Base-by-base conservation (phyloP, 2,113 vertebrate species). In the Cichladusa arquata region DNA sequence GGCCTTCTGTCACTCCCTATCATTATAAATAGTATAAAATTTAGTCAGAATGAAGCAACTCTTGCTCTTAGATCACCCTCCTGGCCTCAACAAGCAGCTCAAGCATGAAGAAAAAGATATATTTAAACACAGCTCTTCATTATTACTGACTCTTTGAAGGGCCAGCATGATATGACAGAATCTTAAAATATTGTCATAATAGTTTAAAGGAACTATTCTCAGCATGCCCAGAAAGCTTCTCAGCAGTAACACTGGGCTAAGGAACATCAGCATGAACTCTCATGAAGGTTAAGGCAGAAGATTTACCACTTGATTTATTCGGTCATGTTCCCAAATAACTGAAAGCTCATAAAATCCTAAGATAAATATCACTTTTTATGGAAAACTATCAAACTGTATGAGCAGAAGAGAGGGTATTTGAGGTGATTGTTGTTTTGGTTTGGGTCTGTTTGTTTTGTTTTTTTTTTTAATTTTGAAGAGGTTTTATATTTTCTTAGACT, bases 281-380 rank as follows among this genome's bases (percentile, higher is more conserved):
- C 33, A 66, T 33, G 67, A 80, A 93, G 44, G 48, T 28, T 77
- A 47, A 88, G 29, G 33, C 66, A 73, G 74, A 82, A 73, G 62
- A 81, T 13, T 72, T 76, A 90, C 16, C 19, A 25, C 71, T 95
- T 95, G 92, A 92, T 88, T 96, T 96, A 95, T 96, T 88, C 42
- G 44, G 36, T 40, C 45, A 11, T 64, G 79, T 78, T 86, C 67
- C 67, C n/a, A 83, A 95, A 78, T 81, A 94, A 62, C 70, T 28
- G 70, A 66, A 88, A 80, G 45, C 26, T 93, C 19, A 40, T 83
- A 71, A 94, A 92, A 91, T 34, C 33, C 44, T 29, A 53, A 72
- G 42, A 79, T 33, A 50, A 0, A 0, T 80, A 50, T 19, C 5
- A 3, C 42, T 94, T 96, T 92, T 88, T 80, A 77, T 74, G 84